These are phyloP conservation scores for Falco rusticolus DNA, from an alignment of 2,797 vertebrate species.

Conservation along the genomic window DNA sequence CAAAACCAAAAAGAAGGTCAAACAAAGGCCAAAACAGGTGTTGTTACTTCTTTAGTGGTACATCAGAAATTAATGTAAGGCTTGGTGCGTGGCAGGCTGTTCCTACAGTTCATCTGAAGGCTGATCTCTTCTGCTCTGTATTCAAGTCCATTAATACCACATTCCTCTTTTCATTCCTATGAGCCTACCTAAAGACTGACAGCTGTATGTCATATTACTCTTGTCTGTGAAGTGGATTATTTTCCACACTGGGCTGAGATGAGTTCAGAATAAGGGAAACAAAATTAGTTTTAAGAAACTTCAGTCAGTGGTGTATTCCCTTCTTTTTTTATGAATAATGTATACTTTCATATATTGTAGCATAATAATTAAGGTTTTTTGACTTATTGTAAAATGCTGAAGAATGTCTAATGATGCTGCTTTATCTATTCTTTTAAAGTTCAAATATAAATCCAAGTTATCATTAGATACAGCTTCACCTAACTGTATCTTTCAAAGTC, in stretches of 20 bases:
- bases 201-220: constrained; percentile 20
- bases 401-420: constrained; percentile 46
- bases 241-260: constrained; percentile 41
- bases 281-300: constrained; percentile 38
- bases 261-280: constrained; percentile 44
- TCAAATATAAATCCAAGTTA: constrained; percentile 63
- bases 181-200: constrained; percentile 32
- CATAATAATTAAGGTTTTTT: constrained; percentile 41
- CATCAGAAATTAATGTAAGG: neutral
- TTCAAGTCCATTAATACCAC: neutral
- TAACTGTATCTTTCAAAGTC: constrained; percentile 55
- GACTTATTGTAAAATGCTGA: constrained; percentile 63
- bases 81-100: neutral
- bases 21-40: neutral
- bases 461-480: constrained; percentile 62
- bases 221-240: constrained; percentile 37
- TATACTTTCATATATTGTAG: constrained; percentile 9
- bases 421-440: constrained; percentile 62
- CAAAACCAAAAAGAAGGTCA: neutral
- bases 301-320: neutral
- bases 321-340: constrained; percentile 49
- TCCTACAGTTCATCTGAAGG: neutral
- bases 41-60: neutral
- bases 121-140: constrained; percentile 29
- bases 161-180: constrained; percentile 44